Base-by-base conservation (phyloP, 1,140 invertebrate species). In the Eumeta japonica region DNA sequence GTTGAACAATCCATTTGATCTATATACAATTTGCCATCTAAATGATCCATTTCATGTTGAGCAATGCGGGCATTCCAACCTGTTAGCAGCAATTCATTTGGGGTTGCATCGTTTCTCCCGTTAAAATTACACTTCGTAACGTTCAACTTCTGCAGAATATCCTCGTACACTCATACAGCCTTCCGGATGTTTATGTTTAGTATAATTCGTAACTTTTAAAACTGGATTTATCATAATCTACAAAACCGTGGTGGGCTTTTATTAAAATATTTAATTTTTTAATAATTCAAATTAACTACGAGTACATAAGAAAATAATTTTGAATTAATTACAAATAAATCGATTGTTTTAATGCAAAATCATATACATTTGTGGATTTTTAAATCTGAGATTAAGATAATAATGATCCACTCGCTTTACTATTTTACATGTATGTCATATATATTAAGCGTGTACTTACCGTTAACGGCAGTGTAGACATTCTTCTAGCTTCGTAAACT, bases 41-140 rank as follows among this genome's bases (percentile, higher is more conserved):
- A 68, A 61, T 90, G 88, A 54, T 90, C 87, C 62, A 87, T 80
- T 68, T 90, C 88, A 64, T 90, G 88, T 52, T 90, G 88, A 7
- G 80, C 78, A 47, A 90, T 84, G 48, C 87, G 75, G 0, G 87
- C 85, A 37, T 80, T 49, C 85, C 86, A 89, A 11, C 84, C 84
- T 31, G 64, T 75, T n/a, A n/a, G n/a, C n/a, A n/a, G n/a, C 11
- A 79, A 79, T 10, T 66, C 50, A 39, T 81, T 63, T 10, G 62
- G 60, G 28, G 71, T 59, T 28, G 59, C 35, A 28, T 79, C 55
- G 1, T 81, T 85, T 16, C 76, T 43, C 52, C 76, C 63, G 63
- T 84, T 68, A 3, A 79, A 59, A 3, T 82, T 86, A 83, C 40
- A 12, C 76, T 42, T 77, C 76, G 52, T 79, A 85, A 41, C 88